Conservation (phyloP, 2,797 vertebrate genomes). For the Centroberyx gerrardi region DNA sequence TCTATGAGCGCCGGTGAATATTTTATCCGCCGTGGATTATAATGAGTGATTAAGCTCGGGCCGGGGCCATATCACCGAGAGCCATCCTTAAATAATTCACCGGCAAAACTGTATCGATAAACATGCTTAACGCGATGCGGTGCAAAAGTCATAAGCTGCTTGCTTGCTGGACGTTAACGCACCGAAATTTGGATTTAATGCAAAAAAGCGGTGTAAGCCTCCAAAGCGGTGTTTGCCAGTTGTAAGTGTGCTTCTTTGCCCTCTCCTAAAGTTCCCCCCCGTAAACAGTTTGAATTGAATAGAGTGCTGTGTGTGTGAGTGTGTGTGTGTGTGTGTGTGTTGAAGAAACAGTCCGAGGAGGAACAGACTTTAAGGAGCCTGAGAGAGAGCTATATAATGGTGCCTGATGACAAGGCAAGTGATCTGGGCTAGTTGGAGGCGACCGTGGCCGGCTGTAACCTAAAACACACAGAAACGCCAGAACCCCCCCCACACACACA, state of each 20-base stretch:
- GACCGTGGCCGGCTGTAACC: slow-evolving; percentile 55
- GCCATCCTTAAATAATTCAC: slow-evolving; percentile 69
- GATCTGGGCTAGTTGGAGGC: slow-evolving; percentile 51
- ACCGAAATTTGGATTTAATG: slow-evolving; percentile 47
- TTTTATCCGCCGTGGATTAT: slow-evolving; percentile 72
- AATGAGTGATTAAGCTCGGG: slow-evolving; percentile 74
- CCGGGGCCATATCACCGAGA: slow-evolving; percentile 55
- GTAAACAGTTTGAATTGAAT: slow-evolving; percentile 63
- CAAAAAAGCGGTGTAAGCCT: neutral
- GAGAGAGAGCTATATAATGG: slow-evolving; percentile 65
- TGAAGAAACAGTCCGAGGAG: slow-evolving; percentile 13
- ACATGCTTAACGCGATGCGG: slow-evolving; percentile 47
- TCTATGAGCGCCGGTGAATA: slow-evolving; percentile 60
- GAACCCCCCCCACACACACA: neutral
- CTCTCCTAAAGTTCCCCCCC: slow-evolving; percentile 26
- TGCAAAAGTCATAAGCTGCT: slow-evolving; percentile 27
- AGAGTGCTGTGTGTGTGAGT: slow-evolving; percentile 34
- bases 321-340: slow-evolving; percentile 19
- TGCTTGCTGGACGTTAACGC: slow-evolving; percentile 29
- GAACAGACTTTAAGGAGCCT: slow-evolving; percentile 75
- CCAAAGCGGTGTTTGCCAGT: neutral
- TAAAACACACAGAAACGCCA: slow-evolving; percentile 58
- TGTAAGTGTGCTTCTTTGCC: neutral
- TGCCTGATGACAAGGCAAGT: slow-evolving; percentile 72
- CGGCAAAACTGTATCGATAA: slow-evolving; percentile 57